These are phyloP conservation scores for Petroica traversi DNA, from an alignment of 2,113 vertebrate species.

Conservation along the genomic window DNA sequence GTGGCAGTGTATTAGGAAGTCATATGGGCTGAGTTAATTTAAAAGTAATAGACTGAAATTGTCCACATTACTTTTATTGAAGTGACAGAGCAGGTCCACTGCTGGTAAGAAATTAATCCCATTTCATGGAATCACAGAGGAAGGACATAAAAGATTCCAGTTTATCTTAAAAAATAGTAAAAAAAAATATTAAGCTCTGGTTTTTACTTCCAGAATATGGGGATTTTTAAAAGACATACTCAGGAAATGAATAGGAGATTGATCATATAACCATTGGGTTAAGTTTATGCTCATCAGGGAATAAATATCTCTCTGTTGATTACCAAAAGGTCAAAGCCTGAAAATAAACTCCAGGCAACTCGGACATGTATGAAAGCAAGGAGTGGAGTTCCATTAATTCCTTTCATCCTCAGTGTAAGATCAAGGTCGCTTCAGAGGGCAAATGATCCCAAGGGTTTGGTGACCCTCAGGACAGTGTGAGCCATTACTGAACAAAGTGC, in stretches of 20 bases:
- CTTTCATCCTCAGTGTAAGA: not conserved
- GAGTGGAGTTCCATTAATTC: not conserved
- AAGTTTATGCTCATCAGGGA: not conserved
- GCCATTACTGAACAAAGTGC: not conserved
- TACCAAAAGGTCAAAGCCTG: not conserved
- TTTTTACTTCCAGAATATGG: conserved; percentile 12
- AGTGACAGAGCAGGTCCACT: conserved; percentile 12
- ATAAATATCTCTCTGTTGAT: not conserved
- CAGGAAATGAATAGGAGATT: not conserved
- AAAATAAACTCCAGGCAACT: conserved; percentile 6
- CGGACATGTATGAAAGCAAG: rapidly evolving
- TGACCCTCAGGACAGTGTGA: not conserved
- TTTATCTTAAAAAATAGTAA: conserved; percentile 30
- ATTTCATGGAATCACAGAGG: not conserved
- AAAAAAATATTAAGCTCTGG: not conserved
- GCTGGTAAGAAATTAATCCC: conserved; percentile 35
- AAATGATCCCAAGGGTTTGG: not conserved
- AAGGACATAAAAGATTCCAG: not conserved
- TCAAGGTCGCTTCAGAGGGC: not conserved
- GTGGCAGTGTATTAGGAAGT: conserved; percentile 58
- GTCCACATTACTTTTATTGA: conserved; percentile 65
- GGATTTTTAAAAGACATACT: not conserved
- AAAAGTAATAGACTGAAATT: conserved; percentile 73
- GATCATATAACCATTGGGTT: not conserved
- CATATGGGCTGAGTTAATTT: conserved; percentile 65